These are phyloP conservation scores for Idaea dimidiata DNA, from an alignment of 2,888 invertebrate genomes.

Conservation along the genomic window DNA sequence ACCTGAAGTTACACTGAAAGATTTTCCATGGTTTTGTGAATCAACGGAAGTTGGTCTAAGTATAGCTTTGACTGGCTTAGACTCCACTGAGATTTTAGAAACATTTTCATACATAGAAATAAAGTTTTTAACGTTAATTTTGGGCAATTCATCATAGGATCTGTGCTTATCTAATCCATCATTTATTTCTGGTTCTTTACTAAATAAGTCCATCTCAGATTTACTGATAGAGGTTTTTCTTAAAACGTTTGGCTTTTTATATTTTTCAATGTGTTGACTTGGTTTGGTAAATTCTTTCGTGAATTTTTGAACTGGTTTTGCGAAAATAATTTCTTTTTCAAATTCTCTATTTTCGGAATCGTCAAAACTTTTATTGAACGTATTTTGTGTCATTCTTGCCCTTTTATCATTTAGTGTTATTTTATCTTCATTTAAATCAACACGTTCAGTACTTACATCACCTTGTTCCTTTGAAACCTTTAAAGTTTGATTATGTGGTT, in stretches of 20 bases:
- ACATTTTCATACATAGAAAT: slow-evolving; percentile 70
- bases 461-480: slow-evolving; percentile 5
- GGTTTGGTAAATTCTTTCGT: slow-evolving; percentile 36
- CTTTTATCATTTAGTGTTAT: slow-evolving; percentile 47
- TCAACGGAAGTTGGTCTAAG: slow-evolving; percentile 41
- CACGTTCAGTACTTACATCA: slow-evolving; percentile 17
- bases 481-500: slow-evolving; percentile 12
- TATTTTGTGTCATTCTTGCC: slow-evolving; percentile 39
- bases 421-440: slow-evolving; percentile 21
- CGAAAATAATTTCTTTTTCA: slow-evolving; percentile 16
- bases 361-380: slow-evolving; percentile 48
- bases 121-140: slow-evolving; percentile 67
- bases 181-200: slow-evolving; percentile 46
- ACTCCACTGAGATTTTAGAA: slow-evolving; percentile 47
- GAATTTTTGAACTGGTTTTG: slow-evolving; percentile 31
- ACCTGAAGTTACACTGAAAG: slow-evolving; percentile 61
- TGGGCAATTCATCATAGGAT: slow-evolving; percentile 70
- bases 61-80: slow-evolving; percentile 38
- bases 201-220: slow-evolving; percentile 76
- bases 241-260: slow-evolving; percentile 36
- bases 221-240: slow-evolving; percentile 65
- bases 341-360: slow-evolving; percentile 28
- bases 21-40: slow-evolving; percentile 41
- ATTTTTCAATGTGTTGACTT: slow-evolving; percentile 30
- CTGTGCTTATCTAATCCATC: slow-evolving; percentile 65